These are phyloP conservation scores for Tinamus major DNA, from an alignment of 2,797 vertebrate genomes.

Conservation along the genomic window DNA sequence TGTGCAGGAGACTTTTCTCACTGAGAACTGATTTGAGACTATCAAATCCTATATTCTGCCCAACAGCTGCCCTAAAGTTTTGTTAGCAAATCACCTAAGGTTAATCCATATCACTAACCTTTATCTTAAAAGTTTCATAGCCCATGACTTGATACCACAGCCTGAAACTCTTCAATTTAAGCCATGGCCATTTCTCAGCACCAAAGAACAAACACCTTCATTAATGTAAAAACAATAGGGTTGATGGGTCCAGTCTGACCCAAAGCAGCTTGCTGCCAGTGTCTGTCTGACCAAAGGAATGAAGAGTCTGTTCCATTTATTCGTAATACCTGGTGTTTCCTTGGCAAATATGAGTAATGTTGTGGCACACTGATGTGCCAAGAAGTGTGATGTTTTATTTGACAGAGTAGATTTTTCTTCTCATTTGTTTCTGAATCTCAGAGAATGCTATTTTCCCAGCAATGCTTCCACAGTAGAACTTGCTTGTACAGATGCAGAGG, in stretches of 20 bases:
- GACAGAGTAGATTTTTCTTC: conserved; percentile 32
- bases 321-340: conserved; percentile 51
- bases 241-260: neutral
- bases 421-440: neutral
- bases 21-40: neutral
- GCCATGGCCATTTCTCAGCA: neutral
- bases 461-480: neutral
- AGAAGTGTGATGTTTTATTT: neutral
- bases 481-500: neutral
- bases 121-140: neutral
- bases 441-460: neutral
- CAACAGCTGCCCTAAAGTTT: neutral
- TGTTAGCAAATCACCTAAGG: neutral
- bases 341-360: conserved; percentile 36
- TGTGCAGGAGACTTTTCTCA: neutral
- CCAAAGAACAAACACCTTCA: neutral
- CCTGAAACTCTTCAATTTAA: neutral
- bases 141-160: neutral
- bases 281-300: neutral
- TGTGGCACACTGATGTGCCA: conserved; percentile 25
- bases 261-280: neutral
- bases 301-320: conserved; percentile 35
- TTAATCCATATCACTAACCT: neutral
- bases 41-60: neutral
- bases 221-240: neutral